Conservation (phyloP, 2,113 vertebrate genomes). For the Cebidichthys violaceus region DNA sequence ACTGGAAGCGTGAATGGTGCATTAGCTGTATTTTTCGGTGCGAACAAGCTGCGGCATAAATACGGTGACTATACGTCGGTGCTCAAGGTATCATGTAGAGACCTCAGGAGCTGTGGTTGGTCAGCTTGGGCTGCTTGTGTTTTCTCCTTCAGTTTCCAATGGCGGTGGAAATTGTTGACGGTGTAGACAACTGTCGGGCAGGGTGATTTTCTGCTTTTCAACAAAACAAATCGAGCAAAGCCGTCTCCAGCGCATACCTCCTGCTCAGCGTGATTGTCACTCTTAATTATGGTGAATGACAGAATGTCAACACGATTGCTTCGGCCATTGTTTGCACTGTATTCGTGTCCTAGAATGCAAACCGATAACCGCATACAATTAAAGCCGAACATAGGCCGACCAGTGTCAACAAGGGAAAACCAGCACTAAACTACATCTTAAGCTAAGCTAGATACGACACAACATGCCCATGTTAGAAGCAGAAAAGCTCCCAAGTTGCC, state of each 20-base stretch:
- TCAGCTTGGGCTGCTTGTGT: not conserved
- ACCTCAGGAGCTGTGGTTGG: not conserved
- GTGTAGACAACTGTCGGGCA: not conserved
- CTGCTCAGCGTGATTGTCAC: not conserved
- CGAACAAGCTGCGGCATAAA: too few relatives aligned
- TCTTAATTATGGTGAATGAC: not conserved
- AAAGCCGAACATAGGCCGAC: not conserved
- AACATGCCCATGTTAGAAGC: not conserved
- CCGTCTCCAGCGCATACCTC: not conserved
- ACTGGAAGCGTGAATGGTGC: not conserved
- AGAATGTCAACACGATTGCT: conserved; percentile 5
- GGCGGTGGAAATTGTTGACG: not conserved
- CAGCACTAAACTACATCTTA: too few relatives aligned
- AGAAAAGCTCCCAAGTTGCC: conserved; percentile 26
- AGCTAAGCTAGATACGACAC: not conserved
- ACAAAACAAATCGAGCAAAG: not conserved
- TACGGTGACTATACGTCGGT: too few relatives aligned
- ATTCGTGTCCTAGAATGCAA: not conserved
- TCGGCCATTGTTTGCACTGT: not conserved
- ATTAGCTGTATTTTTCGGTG: not conserved
- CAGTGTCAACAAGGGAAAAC: too few relatives aligned
- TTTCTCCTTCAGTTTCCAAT: not conserved
- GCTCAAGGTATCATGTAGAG: not conserved
- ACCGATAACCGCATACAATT: not conserved
- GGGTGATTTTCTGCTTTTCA: conserved; percentile 7